Evolutionary conservation across 1,140 invertebrate genomes (phyloP).

Genomic region (Antheraea pernyi): DNA sequence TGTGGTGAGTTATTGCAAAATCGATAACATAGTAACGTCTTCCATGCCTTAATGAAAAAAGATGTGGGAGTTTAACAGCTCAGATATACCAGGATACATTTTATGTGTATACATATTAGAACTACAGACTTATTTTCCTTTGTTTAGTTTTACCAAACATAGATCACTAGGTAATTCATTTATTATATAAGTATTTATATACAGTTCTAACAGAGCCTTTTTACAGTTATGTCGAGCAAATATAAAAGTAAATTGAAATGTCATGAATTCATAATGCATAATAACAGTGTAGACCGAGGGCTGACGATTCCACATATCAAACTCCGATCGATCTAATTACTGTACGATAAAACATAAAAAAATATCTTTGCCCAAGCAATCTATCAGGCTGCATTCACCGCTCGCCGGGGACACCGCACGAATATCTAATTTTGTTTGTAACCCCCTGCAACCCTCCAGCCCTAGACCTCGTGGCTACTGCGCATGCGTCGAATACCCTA

Average conservation of each 20-base stretch:
- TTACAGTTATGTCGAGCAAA: neutral
- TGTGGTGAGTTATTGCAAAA: no score
- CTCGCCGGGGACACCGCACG: constrained; percentile 69
- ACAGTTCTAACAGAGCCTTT: no score
- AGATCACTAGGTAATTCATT: no score
- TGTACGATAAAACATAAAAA: neutral
- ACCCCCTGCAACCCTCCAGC: constrained; percentile 26
- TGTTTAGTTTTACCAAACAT: no score
- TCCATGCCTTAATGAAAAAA: no score
- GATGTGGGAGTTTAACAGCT: no score
- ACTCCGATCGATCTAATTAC: constrained; percentile 1
- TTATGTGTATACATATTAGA: no score
- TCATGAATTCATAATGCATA: neutral
- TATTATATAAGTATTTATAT: no score
- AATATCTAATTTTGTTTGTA: constrained; percentile 77
- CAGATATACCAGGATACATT: no score
- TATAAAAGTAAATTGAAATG: neutral
- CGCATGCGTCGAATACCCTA: constrained; percentile 68
- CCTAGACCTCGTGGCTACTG: constrained; percentile 37
- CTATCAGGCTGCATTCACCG: constrained; percentile 65
- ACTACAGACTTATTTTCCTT: no score
- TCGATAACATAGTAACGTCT: no score
- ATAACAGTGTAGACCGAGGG: neutral
- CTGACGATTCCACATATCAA: neutral
- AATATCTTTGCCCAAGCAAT: constrained; percentile 46